These are phyloP conservation scores for Pedionomus torquatus DNA, from an alignment of 2,113 vertebrate species.

Conservation along the genomic window DNA sequence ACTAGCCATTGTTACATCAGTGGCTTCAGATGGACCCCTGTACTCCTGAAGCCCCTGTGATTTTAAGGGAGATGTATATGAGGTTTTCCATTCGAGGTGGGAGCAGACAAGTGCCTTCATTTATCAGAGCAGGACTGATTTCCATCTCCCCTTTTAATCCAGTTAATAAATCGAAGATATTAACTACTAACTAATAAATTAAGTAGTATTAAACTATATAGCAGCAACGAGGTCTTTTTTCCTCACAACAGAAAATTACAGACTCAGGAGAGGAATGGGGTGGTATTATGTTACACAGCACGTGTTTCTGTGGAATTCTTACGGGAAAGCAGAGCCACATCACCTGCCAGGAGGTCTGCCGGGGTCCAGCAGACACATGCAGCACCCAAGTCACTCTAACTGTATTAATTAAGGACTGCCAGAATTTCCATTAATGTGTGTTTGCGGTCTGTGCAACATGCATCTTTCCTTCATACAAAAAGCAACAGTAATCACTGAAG, in stretches of 20 bases:
- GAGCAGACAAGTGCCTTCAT: not conserved
- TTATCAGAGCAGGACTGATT: not conserved
- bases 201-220: not conserved
- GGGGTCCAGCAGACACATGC: not conserved
- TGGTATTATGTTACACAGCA: conserved; percentile 29
- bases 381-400: not conserved
- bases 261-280: not conserved
- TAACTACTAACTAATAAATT: not conserved
- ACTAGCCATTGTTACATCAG: not conserved
- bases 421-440: not conserved
- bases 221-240: not conserved
- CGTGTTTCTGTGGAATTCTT: conserved; percentile 7
- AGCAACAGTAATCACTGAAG: not conserved
- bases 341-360: conserved; percentile 16
- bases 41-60: not conserved
- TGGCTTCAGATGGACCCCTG: not conserved
- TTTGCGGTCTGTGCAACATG: not conserved
- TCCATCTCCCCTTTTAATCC: not conserved
- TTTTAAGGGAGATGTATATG: not conserved
- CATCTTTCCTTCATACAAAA: not conserved
- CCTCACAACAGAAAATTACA: not conserved
- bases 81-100: not conserved
- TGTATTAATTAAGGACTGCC: not conserved
- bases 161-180: not conserved
- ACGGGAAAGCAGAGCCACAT: conserved; percentile 3